These are phyloP conservation scores for Campylorhamphus procurvoides DNA, from an alignment of 2,113 vertebrate genomes.

Conservation along the genomic window DNA sequence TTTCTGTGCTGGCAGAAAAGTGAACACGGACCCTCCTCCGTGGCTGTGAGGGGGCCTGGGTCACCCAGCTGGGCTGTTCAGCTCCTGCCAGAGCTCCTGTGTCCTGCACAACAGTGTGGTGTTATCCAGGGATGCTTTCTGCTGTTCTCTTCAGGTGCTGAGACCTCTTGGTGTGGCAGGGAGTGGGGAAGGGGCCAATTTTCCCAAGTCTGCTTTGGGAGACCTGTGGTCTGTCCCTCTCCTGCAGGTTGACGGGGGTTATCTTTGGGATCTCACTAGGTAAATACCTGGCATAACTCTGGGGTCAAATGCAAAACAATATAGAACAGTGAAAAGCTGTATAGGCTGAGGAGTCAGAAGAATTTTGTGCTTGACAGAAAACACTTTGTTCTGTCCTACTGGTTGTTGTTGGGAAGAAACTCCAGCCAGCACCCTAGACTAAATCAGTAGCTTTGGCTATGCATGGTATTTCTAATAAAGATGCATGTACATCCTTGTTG, in stretches of 20 bases:
- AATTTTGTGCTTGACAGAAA: neutral
- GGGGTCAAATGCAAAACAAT: neutral
- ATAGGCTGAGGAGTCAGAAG: neutral
- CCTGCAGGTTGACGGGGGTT: neutral
- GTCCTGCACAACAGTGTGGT: fast-evolving
- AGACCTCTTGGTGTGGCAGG: fast-evolving
- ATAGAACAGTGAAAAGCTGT: neutral
- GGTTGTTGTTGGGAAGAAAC: neutral
- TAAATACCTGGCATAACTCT: neutral
- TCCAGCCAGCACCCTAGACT: neutral
- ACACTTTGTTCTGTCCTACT: neutral
- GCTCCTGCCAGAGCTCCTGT: neutral
- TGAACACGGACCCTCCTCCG: fast-evolving
- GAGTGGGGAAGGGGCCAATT: neutral
- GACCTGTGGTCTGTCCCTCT: neutral
- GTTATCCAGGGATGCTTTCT: neutral
- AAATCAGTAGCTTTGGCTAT: neutral
- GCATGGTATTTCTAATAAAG: neutral
- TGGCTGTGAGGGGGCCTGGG: fast-evolving
- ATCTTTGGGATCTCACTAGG: neutral
- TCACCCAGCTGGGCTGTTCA: neutral
- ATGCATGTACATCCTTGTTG: neutral
- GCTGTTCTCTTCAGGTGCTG: neutral
- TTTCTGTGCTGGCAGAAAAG: neutral
- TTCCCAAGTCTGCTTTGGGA: neutral